Conservation (phyloP, 2,113 vertebrate species). For the Glareola pratincola region DNA sequence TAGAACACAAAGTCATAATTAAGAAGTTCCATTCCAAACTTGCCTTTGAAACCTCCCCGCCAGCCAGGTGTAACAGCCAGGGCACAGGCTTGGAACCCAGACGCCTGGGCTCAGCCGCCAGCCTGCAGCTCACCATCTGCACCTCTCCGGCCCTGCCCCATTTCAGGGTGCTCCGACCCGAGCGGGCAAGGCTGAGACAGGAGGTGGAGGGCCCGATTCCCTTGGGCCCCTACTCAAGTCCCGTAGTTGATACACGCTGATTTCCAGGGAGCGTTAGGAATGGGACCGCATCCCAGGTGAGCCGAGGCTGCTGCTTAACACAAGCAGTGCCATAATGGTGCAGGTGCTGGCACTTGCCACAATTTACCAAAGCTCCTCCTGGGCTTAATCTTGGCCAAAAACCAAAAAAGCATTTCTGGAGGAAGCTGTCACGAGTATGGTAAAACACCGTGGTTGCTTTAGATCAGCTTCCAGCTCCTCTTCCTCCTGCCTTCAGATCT, state of each 20-base stretch:
- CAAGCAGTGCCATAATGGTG: neutral
- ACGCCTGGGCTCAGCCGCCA: neutral
- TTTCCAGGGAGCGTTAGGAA: neutral
- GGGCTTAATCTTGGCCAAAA: neutral
- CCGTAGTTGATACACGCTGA: neutral
- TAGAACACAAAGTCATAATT: neutral
- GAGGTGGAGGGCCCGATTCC: neutral
- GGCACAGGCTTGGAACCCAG: neutral
- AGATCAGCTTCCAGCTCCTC: neutral
- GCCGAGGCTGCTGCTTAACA: neutral
- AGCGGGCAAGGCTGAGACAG: neutral
- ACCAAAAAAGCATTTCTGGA: fast-evolving
- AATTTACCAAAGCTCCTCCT: neutral
- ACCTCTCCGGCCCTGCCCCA: neutral
- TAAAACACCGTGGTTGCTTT: neutral
- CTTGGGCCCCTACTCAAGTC: neutral
- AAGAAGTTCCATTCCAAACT: neutral
- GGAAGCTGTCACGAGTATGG: neutral
- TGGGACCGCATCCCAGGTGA: neutral
- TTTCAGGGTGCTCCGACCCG: neutral
- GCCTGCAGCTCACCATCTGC: neutral
- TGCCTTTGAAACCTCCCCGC: neutral
- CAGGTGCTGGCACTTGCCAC: neutral
- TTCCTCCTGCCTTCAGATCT: neutral
- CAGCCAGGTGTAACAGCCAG: neutral